phyloP scores from a whole-genome alignment of 2,113 vertebrate genomes.

The Otis tarda region DNA sequence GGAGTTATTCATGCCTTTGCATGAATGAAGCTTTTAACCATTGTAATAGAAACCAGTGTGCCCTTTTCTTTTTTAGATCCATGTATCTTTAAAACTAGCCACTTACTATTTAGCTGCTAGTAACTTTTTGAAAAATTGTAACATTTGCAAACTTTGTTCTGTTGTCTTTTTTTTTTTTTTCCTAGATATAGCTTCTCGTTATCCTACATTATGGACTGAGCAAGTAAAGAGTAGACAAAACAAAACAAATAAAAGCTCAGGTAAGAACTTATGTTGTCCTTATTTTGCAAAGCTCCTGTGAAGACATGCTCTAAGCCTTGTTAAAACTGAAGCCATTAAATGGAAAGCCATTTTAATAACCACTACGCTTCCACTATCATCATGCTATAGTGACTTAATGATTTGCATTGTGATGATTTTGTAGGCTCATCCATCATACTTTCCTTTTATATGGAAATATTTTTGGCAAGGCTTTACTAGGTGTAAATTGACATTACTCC shows the following conservation, averaged over 20 bases:
- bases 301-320: background rate
- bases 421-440: accelerated
- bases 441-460: background rate
- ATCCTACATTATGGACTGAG: constrained; percentile 93
- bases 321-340: background rate
- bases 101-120: background rate
- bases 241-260: constrained; percentile 90
- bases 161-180: background rate
- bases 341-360: background rate
- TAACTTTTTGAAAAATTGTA: background rate
- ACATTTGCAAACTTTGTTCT: background rate
- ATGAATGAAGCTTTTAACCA: background rate
- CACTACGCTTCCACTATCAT: background rate
- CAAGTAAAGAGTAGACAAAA: constrained; percentile 95
- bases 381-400: background rate
- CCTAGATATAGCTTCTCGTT: constrained; percentile 90
- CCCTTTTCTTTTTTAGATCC: background rate
- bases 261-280: constrained; percentile 65
- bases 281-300: background rate
- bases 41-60: background rate
- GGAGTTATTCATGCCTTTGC: background rate
- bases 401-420: background rate
- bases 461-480: background rate
- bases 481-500: background rate
- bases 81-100: background rate